Percentiles rank a stretch among this genome's conserved stretches.
Conservation (phyloP, 2,113 vertebrate genomes). For the Xenus cinereus region DNA sequence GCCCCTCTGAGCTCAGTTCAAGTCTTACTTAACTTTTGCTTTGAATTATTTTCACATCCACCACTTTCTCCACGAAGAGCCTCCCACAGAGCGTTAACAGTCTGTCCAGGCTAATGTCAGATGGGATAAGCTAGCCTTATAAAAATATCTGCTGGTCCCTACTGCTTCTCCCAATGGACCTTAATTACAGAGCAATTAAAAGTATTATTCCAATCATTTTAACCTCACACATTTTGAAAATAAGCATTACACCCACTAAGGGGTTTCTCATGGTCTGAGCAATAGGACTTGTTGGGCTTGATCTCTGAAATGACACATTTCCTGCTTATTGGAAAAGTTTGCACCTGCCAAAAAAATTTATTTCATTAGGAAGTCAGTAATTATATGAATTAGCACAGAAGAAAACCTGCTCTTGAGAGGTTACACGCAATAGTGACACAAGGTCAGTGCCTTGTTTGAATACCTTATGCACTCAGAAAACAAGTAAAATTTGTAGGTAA, state of each 20-base stretch:
- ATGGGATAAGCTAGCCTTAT: not conserved
- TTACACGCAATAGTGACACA: not conserved
- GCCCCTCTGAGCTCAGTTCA: not conserved
- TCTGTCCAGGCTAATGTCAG: constrained; percentile 1
- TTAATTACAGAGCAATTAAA: constrained; percentile 64
- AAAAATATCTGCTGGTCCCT: constrained; percentile 21
- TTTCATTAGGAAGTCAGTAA: not conserved
- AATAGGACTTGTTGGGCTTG: not conserved
- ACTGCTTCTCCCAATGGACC: not conserved
- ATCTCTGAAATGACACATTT: not conserved
- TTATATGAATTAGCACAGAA: not conserved
- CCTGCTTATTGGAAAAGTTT: not conserved
- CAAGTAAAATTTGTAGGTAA: not conserved
- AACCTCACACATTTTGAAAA: not conserved
- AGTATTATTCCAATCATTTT: not conserved
- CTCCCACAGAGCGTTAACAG: constrained; percentile 8
- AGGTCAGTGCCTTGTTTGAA: not conserved
- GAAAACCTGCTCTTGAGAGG: not conserved
- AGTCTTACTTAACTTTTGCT: not conserved
- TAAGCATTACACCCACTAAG: not conserved
- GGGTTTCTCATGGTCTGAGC: not conserved
- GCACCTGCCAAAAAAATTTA: not conserved
- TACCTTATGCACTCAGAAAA: not conserved
- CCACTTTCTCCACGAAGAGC: not conserved
- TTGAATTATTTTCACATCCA: not conserved